phyloP scores from a whole-genome alignment of 2,797 vertebrate genomes.

The Mus spretus region DNA sequence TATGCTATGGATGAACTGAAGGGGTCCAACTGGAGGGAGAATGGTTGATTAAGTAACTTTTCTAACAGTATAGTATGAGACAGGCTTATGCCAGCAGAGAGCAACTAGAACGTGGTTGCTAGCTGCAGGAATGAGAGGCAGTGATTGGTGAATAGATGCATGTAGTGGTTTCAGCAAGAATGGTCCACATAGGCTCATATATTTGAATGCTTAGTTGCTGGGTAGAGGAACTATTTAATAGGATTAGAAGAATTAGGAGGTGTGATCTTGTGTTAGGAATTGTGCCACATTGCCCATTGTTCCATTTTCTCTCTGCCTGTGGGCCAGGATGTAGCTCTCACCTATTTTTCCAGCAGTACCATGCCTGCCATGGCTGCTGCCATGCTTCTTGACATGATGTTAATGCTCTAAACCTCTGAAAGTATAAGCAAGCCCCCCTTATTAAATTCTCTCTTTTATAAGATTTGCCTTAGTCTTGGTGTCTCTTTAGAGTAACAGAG shows the following conservation, averaged over 20 bases:
- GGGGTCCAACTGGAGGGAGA: not conserved
- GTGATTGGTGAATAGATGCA: not conserved
- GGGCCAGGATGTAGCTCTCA: not conserved
- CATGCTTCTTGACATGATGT: not conserved
- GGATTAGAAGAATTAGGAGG: not conserved
- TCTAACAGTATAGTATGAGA: not conserved
- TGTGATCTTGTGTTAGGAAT: not conserved
- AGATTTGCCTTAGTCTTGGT: not conserved
- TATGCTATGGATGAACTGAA: not conserved
- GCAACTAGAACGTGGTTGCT: not conserved
- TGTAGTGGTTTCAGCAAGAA: not conserved
- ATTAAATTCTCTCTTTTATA: not conserved
- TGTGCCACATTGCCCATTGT: not conserved
- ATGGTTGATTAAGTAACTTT: not conserved
- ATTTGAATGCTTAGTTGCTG: not conserved
- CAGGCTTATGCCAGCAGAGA: not conserved
- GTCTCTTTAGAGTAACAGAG: not conserved
- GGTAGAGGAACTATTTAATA: not conserved
- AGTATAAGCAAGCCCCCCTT: not conserved
- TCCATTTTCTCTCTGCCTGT: not conserved
- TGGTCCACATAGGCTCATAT: not conserved
- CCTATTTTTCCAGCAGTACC: not conserved
- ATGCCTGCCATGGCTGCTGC: no score
- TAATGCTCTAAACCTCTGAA: not conserved
- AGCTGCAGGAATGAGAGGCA: not conserved